Percentiles rank a stretch among this genome's conserved stretches.
phyloP scores from a whole-genome alignment of 2,113 vertebrate genomes.

The Gymnogyps californianus region DNA sequence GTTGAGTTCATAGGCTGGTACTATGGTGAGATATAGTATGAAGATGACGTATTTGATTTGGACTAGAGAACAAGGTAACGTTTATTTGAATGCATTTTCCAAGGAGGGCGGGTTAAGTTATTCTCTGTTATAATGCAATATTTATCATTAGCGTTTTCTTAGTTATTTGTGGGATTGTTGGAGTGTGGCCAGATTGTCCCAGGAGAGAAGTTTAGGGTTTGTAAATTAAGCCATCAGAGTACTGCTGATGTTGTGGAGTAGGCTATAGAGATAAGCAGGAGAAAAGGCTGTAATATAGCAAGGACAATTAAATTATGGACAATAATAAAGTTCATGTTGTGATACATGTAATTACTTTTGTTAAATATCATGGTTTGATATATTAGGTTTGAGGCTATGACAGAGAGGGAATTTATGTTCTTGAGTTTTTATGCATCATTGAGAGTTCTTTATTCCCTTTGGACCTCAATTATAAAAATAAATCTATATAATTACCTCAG shows the following conservation, averaged over 20 bases:
- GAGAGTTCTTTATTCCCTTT: conserved; percentile 48
- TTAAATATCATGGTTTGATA: conserved; percentile 51
- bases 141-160: background rate
- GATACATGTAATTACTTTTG: conserved; percentile 54
- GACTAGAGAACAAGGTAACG: background rate
- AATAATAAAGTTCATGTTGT: conserved; percentile 41
- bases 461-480: conserved; percentile 55
- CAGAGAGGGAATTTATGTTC: conserved; percentile 43
- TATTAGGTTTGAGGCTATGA: conserved; percentile 39
- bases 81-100: background rate
- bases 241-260: background rate
- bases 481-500: conserved; percentile 38
- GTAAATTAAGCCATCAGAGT: background rate
- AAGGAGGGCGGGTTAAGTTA: background rate
- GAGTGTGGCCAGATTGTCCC: background rate
- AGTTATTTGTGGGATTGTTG: background rate
- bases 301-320: conserved; percentile 54
- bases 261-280: background rate
- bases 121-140: background rate
- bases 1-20: background rate
- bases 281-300: background rate
- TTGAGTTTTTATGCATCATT: conserved; percentile 30
- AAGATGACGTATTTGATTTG: background rate
- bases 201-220: background rate
- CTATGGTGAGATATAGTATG: background rate